A percentile compares a stretch with the other conserved stretches of the same genome.
phyloP scores from a whole-genome alignment of 1,140 invertebrate genomes.

The Lutraria rhynchaena region DNA sequence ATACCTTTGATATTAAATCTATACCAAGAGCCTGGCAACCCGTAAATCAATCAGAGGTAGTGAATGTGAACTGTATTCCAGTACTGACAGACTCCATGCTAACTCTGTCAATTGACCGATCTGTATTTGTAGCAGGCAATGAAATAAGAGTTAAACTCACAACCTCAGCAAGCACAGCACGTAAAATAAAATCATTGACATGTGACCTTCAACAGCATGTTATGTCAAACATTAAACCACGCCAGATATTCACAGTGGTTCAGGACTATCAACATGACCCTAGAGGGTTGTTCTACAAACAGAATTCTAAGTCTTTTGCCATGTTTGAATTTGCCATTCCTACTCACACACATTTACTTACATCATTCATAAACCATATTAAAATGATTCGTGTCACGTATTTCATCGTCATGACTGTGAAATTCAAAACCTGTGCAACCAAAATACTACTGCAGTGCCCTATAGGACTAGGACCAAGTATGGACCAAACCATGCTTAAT shows the following conservation, averaged over 20 bases:
- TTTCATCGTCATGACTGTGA: constrained; percentile 65
- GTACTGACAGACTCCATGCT: constrained; percentile 56
- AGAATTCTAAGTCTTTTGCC: constrained; percentile 45
- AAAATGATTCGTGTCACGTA: constrained; percentile 69
- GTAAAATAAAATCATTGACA: constrained; percentile 66
- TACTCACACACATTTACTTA: constrained; percentile 66
- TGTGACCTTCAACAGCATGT: constrained; percentile 68
- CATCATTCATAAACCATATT: constrained; percentile 69
- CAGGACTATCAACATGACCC: constrained; percentile 64
- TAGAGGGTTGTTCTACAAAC: constrained; percentile 53
- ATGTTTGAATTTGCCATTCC: constrained; percentile 69
- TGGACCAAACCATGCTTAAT: constrained; percentile 64
- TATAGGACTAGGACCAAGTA: constrained; percentile 70
- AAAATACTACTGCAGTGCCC: constrained; percentile 72
- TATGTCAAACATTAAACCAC: constrained; percentile 49
- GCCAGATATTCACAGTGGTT: constrained; percentile 59
- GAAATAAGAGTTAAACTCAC: constrained; percentile 71
- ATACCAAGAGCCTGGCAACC: constrained; percentile 67
- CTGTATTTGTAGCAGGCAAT: constrained; percentile 74
- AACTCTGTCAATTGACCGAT: constrained; percentile 67
- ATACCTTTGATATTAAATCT: constrained; percentile 70
- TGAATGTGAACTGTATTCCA: constrained; percentile 60
- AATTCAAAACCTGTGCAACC: constrained; percentile 70
- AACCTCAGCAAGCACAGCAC: constrained; percentile 53
- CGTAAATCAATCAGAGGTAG: constrained; percentile 63